These are phyloP conservation scores for Eulemur rubriventer DNA, from an alignment of 2,797 vertebrate genomes.

Conservation along the genomic window DNA sequence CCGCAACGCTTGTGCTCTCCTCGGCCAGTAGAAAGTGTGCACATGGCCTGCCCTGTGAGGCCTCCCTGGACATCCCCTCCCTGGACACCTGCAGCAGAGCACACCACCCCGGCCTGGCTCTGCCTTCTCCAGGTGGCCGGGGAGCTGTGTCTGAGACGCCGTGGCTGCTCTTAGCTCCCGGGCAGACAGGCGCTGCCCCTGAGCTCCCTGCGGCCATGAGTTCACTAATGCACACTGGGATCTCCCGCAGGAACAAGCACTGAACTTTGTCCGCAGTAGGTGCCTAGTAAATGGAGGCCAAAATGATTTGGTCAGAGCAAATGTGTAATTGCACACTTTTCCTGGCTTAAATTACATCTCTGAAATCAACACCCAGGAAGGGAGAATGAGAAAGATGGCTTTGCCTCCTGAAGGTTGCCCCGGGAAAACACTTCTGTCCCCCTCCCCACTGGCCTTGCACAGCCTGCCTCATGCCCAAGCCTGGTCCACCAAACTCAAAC, in stretches of 20 bases:
- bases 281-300: neutral
- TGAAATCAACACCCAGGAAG: constrained; percentile 80
- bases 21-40: neutral
- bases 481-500: constrained; percentile 79
- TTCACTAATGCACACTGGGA: neutral
- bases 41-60: neutral
- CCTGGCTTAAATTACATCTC: constrained; percentile 80
- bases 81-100: neutral
- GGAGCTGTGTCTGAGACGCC: neutral
- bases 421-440: constrained; percentile 43
- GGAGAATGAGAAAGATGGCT: constrained; percentile 63
- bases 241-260: neutral
- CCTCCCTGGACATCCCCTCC: constrained; percentile 24
- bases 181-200: neutral
- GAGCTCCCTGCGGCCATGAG: neutral
- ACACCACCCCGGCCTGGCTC: neutral
- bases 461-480: constrained; percentile 67
- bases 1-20: neutral
- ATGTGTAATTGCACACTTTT: constrained; percentile 67
- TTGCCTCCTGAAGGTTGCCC: constrained; percentile 57
- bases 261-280: neutral
- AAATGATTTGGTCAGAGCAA: neutral
- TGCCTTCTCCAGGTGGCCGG: neutral
- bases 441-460: constrained; percentile 62
- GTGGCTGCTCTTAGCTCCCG: neutral